phyloP scores from a whole-genome alignment of 1,140 invertebrate species.

The Pinna nobilis region DNA sequence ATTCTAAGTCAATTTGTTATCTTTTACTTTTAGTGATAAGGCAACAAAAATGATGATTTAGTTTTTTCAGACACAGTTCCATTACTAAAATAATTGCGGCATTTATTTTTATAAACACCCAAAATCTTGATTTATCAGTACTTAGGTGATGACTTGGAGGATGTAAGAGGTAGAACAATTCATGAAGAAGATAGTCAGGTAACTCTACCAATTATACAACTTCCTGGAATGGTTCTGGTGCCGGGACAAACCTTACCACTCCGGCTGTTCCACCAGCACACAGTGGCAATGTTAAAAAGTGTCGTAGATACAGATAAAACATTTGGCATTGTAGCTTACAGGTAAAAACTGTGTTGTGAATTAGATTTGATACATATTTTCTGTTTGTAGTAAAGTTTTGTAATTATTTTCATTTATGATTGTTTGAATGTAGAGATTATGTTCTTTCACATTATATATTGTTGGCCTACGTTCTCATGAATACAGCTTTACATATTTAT shows the following conservation, averaged over 20 bases:
- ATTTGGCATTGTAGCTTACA: constrained; percentile 79
- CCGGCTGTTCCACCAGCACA: constrained; percentile 78
- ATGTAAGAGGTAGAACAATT: constrained; percentile 79
- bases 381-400: background rate
- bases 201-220: constrained; percentile 79
- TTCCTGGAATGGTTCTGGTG: constrained; percentile 80
- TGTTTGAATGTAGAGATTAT: no score
- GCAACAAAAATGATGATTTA: no score
- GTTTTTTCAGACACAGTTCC: no score
- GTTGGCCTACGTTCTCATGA: no score
- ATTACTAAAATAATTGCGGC: no score
- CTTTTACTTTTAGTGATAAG: no score
- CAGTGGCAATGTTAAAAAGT: constrained; percentile 78
- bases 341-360: constrained; percentile 58
- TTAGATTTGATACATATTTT: background rate
- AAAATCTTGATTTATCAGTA: constrained; percentile 77
- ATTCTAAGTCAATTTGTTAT: no score
- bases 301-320: constrained; percentile 79
- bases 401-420: no score
- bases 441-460: no score
- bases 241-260: constrained; percentile 85
- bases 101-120: no score
- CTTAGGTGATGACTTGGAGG: constrained; percentile 80
- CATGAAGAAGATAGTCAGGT: constrained; percentile 77
- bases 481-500: no score